These are phyloP conservation scores for Gallinago nigripennis DNA, from an alignment of 2,797 vertebrate species.

Conservation along the genomic window DNA sequence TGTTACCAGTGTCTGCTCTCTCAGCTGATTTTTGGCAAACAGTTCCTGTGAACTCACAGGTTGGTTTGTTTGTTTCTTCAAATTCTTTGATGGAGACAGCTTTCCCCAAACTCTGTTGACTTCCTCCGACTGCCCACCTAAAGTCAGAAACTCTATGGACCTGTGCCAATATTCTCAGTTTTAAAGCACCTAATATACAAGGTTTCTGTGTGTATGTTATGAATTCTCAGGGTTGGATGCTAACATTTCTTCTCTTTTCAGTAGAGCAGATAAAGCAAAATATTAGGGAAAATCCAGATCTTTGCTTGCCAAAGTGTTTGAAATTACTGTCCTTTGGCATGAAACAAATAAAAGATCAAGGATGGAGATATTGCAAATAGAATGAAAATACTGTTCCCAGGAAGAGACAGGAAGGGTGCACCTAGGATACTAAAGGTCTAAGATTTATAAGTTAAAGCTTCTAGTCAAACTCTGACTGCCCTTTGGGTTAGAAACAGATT, in stretches of 20 bases:
- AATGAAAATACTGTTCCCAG: not conserved
- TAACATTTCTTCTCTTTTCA: not conserved
- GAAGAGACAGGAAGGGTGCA: not conserved
- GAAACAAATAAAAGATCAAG: not conserved
- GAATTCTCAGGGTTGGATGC: not conserved
- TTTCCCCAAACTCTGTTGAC: not conserved
- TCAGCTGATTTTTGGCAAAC: not conserved
- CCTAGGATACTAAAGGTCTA: not conserved
- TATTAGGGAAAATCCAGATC: not conserved
- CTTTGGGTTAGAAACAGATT: not conserved
- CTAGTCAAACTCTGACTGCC: not conserved
- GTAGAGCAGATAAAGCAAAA: not conserved
- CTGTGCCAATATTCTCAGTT: not conserved
- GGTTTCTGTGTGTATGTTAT: not conserved
- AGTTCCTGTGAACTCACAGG: not conserved
- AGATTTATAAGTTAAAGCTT: not conserved
- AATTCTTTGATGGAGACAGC: not conserved
- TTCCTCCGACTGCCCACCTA: not conserved
- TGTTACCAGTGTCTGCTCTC: rapidly evolving
- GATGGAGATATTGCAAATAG: not conserved
- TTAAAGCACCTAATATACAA: not conserved
- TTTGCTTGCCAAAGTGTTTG: not conserved
- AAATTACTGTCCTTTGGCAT: not conserved
- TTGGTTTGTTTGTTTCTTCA: not conserved
- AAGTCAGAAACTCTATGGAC: not conserved